Evolutionary conservation across 2,797 vertebrate genomes (phyloP).

Genomic region (Aselliscus stoliczkanus): DNA sequence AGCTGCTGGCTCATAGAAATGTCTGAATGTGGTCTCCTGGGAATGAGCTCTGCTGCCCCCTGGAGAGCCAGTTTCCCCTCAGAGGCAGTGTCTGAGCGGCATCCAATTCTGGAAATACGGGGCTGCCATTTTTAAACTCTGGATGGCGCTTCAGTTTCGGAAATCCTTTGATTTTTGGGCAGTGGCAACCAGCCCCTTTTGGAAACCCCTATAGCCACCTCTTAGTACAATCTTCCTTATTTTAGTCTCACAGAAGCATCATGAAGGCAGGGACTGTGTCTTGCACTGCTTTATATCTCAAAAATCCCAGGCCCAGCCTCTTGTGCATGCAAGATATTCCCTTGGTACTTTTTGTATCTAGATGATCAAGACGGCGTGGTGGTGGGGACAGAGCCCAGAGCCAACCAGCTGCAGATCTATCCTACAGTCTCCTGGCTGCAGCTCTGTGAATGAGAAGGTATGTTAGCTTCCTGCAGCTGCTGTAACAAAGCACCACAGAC

Average conservation of each 20-base stretch:
- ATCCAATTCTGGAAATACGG: neutral
- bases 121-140: neutral
- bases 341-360: neutral
- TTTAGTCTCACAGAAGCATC: neutral
- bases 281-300: neutral
- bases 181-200: neutral
- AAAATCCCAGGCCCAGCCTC: neutral
- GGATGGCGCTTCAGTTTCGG: neutral
- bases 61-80: neutral
- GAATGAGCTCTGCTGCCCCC: neutral
- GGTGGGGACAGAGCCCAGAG: neutral
- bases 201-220: neutral
- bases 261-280: neutral
- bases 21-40: neutral
- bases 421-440: accelerated
- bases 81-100: neutral
- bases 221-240: neutral
- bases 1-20: neutral
- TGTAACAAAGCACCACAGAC: accelerated
- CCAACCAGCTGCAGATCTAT: neutral
- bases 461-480: neutral
- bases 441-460: neutral
- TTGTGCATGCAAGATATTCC: neutral
- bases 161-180: neutral
- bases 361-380: neutral